Evolutionary conservation across 2,113 vertebrate species (phyloP).

Genomic region (Stigmatopora nigra): DNA sequence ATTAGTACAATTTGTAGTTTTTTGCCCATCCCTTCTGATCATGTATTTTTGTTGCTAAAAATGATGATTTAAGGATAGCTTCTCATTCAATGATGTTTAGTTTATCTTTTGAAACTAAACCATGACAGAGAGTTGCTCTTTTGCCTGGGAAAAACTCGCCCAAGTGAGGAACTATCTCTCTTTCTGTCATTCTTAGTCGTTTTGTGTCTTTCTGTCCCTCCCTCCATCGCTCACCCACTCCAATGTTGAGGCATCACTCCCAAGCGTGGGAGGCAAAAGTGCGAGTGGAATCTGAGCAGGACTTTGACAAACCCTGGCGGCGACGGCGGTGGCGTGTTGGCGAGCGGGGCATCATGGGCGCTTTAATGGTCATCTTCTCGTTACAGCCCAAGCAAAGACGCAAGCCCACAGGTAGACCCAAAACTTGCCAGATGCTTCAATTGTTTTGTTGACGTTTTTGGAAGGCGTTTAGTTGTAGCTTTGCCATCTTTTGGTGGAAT

Average conservation of each 20-base stretch:
- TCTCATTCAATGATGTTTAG: too few relatives aligned
- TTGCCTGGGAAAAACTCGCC: not conserved
- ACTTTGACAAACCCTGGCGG: constrained; percentile 49
- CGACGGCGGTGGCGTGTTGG: constrained; percentile 34
- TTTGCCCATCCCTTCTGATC: too few relatives aligned
- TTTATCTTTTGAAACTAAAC: too few relatives aligned
- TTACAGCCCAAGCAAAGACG: constrained; percentile 60
- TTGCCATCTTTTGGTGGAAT: too few relatives aligned
- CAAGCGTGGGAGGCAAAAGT: constrained; percentile 25
- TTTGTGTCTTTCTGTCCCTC: not conserved
- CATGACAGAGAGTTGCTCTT: too few relatives aligned
- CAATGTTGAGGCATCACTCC: not conserved
- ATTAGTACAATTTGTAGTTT: not conserved
- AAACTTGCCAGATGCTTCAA: too few relatives aligned
- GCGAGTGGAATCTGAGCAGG: constrained; percentile 38
- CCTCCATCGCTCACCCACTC: not conserved
- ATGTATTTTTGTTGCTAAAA: too few relatives aligned
- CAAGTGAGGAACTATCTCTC: not conserved
- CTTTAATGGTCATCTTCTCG: constrained; percentile 65
- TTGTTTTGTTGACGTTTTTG: too few relatives aligned
- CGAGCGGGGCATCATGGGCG: constrained; percentile 42
- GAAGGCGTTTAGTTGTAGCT: too few relatives aligned
- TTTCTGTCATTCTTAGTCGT: too few relatives aligned
- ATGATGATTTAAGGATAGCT: too few relatives aligned
- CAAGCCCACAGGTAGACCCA: constrained; percentile 56